Percentiles rank a stretch among this genome's conserved stretches.
These are phyloP conservation scores for Fragum sueziense DNA, from an alignment of 2,888 invertebrate genomes.

Conservation along the genomic window DNA sequence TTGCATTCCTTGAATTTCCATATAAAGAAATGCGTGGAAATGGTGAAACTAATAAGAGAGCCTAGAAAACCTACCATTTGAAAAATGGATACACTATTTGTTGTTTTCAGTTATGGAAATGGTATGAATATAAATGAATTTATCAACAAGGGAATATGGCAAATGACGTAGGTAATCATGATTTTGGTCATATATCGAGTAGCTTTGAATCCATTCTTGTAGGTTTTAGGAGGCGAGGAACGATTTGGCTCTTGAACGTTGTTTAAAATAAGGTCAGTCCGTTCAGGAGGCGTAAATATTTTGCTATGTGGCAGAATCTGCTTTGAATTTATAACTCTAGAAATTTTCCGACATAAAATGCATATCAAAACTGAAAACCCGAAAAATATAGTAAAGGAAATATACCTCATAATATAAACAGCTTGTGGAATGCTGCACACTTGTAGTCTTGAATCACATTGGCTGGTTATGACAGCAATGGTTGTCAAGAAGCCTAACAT, in stretches of 20 bases:
- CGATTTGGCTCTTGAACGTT: neutral
- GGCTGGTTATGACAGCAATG: neutral
- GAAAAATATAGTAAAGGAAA: neutral
- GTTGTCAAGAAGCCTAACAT: neutral
- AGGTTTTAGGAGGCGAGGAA: neutral
- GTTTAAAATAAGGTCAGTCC: neutral
- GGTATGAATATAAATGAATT: neutral
- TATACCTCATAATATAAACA: neutral
- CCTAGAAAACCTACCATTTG: neutral
- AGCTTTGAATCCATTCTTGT: neutral
- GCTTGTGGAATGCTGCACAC: neutral
- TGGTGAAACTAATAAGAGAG: neutral
- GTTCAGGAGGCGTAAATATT: neutral
- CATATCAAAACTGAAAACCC: neutral
- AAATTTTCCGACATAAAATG: neutral
- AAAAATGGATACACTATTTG: neutral
- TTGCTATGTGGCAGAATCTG: neutral
- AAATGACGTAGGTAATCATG: neutral
- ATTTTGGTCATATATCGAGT: neutral
- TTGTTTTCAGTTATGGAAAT: neutral
- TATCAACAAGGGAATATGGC: neutral
- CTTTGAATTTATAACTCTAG: neutral
- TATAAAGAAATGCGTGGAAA: neutral
- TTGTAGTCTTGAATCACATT: neutral
- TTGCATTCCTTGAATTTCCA: constrained; percentile 15